Base-by-base conservation (phyloP, 2,113 vertebrate species). In the Sceloporus tristichus region DNA sequence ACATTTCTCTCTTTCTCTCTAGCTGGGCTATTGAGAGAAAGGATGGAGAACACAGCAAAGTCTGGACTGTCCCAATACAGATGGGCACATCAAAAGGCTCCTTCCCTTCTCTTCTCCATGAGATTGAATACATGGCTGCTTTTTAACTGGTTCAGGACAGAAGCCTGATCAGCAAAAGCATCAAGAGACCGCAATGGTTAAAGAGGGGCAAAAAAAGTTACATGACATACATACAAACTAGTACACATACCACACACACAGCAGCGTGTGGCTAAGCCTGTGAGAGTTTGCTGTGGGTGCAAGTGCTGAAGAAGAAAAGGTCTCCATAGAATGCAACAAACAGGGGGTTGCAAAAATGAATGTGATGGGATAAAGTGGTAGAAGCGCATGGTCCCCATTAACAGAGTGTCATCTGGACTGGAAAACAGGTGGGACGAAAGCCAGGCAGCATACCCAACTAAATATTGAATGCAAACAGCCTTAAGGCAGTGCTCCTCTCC, bases 301-400 rank as follows among this genome's bases (percentile, higher is more conserved):
- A 71, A 86, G 23, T n/a, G 62, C 40, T n/a, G 75, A 75, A 38
- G 53, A 42, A 4, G 42, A 48, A 87, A 71, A 29, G 48, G n/a
- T 68, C 68, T 25, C 54, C 42, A 25, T 59, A 68, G 9, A 27
- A 88, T 34, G 29, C 14, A 27, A 77, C 21, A 66, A 77, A 38
- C 56, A 29, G 59, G 54, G 75, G 59, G 42, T 11, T 29, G 66
- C 2, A 19, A 76, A 76, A 65, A 66, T 2, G 4, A 75, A 8
- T 62, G 59, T 10, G 48, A 56, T 18, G 16, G 77, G 53, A 23
- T 18, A 59, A 76, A 38, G 42, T 34, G 80, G 59, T 40, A 84
- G n/a, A 88, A 70, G 62, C 48, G 9, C 27, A 84, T 88, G 87
- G 87, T 88, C 87, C 87, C 86, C 87, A 56, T 88, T 78, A 78